These are phyloP conservation scores for Linnaemya vulpina DNA, from an alignment of 2,888 invertebrate genomes.

Conservation along the genomic window DNA sequence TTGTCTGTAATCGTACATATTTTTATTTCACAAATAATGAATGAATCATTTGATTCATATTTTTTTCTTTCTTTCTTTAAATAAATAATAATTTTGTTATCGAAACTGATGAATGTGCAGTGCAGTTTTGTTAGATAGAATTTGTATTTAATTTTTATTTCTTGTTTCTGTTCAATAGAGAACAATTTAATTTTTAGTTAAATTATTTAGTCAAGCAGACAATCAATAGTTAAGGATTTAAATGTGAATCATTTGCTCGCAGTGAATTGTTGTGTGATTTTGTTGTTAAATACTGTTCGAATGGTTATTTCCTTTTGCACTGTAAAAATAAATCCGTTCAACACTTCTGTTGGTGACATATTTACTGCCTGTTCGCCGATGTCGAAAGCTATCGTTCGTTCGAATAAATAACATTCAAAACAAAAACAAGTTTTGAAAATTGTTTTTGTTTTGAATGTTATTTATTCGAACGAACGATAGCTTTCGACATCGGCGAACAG, in stretches of 20 bases:
- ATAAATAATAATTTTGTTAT: slow-evolving; percentile 40
- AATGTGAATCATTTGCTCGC: slow-evolving; percentile 34
- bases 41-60: slow-evolving; percentile 32
- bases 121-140: slow-evolving; percentile 17
- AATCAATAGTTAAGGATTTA: not conserved
- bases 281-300: no score
- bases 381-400: no score
- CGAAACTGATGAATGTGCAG: slow-evolving; percentile 19
- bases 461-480: no score
- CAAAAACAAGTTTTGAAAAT: no score
- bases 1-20: not conserved
- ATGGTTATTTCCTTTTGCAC: no score
- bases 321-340: no score
- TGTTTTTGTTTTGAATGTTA: no score
- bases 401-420: no score
- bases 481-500: no score
- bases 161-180: not conserved
- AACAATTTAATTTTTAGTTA: slow-evolving; percentile 2
- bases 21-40: not conserved
- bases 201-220: slow-evolving; percentile 12
- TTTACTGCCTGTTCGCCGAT: no score
- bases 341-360: no score
- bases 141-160: not conserved
- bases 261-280: slow-evolving; percentile 1
- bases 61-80: not conserved